These are phyloP conservation scores for Phrynosoma blainvillii DNA, from an alignment of 2,113 vertebrate genomes.

Conservation along the genomic window DNA sequence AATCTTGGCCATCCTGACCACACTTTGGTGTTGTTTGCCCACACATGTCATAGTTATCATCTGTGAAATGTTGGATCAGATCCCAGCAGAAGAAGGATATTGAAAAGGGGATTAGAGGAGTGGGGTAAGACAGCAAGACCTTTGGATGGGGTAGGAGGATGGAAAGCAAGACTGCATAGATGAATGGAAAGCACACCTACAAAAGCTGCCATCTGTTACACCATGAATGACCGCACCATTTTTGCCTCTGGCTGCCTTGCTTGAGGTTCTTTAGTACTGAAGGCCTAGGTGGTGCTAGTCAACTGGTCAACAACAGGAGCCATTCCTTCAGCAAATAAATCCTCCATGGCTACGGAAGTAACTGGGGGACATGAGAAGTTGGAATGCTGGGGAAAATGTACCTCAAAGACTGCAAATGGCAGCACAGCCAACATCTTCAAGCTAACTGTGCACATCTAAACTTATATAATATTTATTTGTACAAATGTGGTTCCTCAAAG, in stretches of 20 bases:
- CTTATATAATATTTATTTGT: constrained; percentile 36
- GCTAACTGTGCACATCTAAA: not conserved
- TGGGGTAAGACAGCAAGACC: not conserved
- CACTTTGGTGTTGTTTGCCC: too few relatives aligned
- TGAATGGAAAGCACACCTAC: not conserved
- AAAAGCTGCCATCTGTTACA: not conserved
- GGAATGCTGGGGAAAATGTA: constrained; percentile 58
- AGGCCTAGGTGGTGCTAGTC: not conserved
- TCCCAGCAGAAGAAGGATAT: not conserved
- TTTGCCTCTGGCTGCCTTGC: not conserved
- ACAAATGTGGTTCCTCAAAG: not conserved
- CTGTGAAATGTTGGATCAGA: not conserved
- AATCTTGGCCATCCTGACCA: too few relatives aligned
- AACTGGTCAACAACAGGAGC: constrained; percentile 49
- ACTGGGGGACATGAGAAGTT: constrained; percentile 51
- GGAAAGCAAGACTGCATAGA: not conserved
- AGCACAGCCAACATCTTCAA: constrained; percentile 27
- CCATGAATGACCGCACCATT: not conserved
- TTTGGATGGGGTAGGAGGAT: not conserved
- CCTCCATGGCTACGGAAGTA: constrained; percentile 50
- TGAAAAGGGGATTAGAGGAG: not conserved
- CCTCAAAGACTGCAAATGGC: constrained; percentile 38
- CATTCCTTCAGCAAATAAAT: constrained; percentile 59
- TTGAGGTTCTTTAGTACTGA: constrained; percentile 4
- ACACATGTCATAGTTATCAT: too few relatives aligned